Base-by-base conservation (phyloP, 2,888 invertebrate genomes). In the Drosophila paranaensis region DNA sequence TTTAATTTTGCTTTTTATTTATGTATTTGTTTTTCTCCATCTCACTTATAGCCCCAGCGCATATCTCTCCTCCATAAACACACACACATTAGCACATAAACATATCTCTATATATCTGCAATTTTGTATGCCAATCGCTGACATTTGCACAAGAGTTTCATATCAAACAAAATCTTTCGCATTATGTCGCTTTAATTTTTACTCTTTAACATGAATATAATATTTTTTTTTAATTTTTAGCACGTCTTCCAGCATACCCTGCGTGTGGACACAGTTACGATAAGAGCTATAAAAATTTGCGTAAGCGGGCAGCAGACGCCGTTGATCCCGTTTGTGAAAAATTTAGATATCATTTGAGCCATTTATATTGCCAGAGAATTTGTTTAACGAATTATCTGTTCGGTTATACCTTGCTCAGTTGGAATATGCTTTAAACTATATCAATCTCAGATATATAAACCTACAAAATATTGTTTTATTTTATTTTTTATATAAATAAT, bases 1-100 rank as follows among this genome's bases (percentile, higher is more conserved):
- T 90, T 89, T 79, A 81, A 82, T 88, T 86, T 85, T 83, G 79
- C 85, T 85, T 79, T 85, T 86, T 86, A 88, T 86, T 85, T 88
- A 86, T 86, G 78, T 79, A 78, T 83, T 81, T 75, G 81, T 77
- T 81, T 81, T 82, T 84, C 86, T 75, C 74, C 73, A 81, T 81
- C 78, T 81, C 78, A 74, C 79, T 78, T 67, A 65, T 48, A 63
- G 67, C 71, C 61, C 54, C 79, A 71, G 74, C 74, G 71, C 70
- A 67, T 71, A 79, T 79, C 68, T 74, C 57, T 37, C 14, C 37
- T 43, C 30, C 2, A n/a, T n/a, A n/a, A n/a, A n/a, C 14, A 40
- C 35, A 51, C 45, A 45, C 43, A 37, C 45, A 33, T 50, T 16
- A 3, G 43, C 46, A 43, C 40, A 55, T 27, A 25, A 16, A 60